A percentile compares a stretch with the other conserved stretches of the same genome.
Conservation (phyloP, 2,113 vertebrate genomes). For the Maccullochella peelii region DNA sequence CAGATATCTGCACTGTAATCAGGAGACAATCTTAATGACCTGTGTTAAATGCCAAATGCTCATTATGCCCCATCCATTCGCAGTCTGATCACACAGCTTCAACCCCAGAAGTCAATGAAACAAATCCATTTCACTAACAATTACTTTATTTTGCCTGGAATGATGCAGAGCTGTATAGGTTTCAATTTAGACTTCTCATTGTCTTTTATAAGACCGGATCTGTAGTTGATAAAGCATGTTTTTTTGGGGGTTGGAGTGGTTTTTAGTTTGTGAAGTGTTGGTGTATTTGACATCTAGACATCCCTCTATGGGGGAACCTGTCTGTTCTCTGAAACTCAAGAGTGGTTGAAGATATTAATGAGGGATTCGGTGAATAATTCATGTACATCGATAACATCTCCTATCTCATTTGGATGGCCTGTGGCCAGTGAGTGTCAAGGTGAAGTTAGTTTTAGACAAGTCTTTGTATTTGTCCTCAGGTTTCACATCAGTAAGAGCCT, state of each 20-base stretch:
- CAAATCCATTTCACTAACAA: constrained; percentile 39
- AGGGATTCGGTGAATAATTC: constrained; percentile 61
- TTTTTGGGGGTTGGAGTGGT: background rate
- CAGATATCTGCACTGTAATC: constrained; percentile 59
- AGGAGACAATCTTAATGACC: constrained; percentile 62
- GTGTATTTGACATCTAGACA: constrained; percentile 34
- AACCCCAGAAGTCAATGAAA: constrained; percentile 29
- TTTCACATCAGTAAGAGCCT: constrained; percentile 19
- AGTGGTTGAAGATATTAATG: constrained; percentile 51
- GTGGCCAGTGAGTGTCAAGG: constrained; percentile 34
- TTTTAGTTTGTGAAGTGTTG: constrained; percentile 30
- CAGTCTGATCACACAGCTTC: constrained; percentile 40
- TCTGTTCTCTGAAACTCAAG: constrained; percentile 45
- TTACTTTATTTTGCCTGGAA: background rate
- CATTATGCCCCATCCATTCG: constrained; percentile 19
- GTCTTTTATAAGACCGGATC: background rate
- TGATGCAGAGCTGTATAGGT: constrained; percentile 6
- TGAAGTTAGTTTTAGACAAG: constrained; percentile 45
- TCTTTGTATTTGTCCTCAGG: constrained; percentile 35
- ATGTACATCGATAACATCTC: constrained; percentile 52
- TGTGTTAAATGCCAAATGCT: constrained; percentile 59
- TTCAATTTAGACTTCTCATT: background rate
- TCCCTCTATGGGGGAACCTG: constrained; percentile 18
- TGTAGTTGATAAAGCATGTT: background rate
- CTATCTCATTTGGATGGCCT: constrained; percentile 48